Evolutionary conservation across 2,113 vertebrate species (phyloP).

Genomic region (Dromiciops gliroides): DNA sequence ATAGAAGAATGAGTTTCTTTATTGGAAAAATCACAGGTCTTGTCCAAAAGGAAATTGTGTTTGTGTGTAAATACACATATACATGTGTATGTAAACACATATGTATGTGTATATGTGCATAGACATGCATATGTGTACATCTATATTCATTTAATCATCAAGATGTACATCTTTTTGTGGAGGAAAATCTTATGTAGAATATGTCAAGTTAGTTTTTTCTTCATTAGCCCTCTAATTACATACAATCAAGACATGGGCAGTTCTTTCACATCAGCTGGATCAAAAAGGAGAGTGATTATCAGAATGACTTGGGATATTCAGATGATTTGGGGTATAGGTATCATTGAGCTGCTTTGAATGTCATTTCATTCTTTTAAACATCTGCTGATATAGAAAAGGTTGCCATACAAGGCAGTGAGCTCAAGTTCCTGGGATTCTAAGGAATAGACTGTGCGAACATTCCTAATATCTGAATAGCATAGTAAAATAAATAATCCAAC

Average conservation of each 20-base stretch:
- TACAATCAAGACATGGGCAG: conserved; percentile 27
- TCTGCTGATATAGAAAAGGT: conserved; percentile 38
- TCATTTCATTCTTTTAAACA: neutral
- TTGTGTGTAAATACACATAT: conserved; percentile 34
- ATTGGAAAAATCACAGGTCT: neutral
- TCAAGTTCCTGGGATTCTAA: conserved; percentile 61
- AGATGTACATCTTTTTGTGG: neutral
- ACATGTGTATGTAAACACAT: neutral
- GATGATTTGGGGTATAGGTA: neutral
- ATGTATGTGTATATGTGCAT: neutral
- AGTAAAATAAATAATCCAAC: conserved; percentile 79
- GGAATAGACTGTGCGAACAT: conserved; percentile 75
- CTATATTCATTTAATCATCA: neutral
- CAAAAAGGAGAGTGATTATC: neutral
- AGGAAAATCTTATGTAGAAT: neutral
- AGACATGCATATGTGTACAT: conserved; percentile 2
- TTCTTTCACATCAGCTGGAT: neutral
- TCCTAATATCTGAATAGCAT: conserved; percentile 74
- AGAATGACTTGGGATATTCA: neutral
- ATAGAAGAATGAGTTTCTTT: neutral
- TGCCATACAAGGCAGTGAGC: conserved; percentile 26
- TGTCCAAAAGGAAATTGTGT: neutral
- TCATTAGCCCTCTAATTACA: neutral
- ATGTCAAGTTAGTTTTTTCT: conserved; percentile 4
- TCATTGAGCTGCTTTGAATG: neutral